Base-by-base conservation (phyloP, 2,888 invertebrate genomes). In the Drosophila ustulata region DNA sequence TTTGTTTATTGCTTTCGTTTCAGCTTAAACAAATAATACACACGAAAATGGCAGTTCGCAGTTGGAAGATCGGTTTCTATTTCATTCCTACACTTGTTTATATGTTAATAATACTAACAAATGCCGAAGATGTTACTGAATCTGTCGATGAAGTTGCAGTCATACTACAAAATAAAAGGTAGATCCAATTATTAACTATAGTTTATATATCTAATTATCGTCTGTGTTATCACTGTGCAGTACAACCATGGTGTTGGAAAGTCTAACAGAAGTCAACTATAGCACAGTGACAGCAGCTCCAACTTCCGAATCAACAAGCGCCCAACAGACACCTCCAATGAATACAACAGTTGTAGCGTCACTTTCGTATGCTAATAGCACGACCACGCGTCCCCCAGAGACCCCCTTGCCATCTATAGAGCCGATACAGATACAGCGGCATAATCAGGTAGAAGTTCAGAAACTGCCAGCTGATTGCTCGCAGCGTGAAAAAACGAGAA, bases 381-480 rank as follows among this genome's bases (percentile, higher is more conserved):
- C 39, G 23, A 69, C 49, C 65, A 62, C 65, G 47, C 63, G 28
- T 0, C 51, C 49, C 6, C 59, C 76, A n/a, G 56, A 59, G 11
- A 41, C 39, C 28, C 50, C 37, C n/a, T 13, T 45, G 11, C 5
- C 37, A 2, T 28, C 52, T 9, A 13, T 13, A n/a, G 25, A 32
- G 25, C 43, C n/a, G 13, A 37, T 37, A 3, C 53, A 50, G 37
- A 37, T 37, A 37, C 37, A 37, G n/a, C 37, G 37, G 5, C n/a
- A 37, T n/a, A 37, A 37, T 37, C 37, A 37, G 37, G 37, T 37
- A n/a, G 37, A 37, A 13, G 53, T 47, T 8, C 61, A 56, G 18
- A 11, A 25, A 18, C 58, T 57, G n/a, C 89, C 90, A 3, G 49
- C 65, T 3, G 89, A 90, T 53, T 91, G 91, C 52, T 89, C 91